These are phyloP conservation scores for Rafetus swinhoei DNA, from an alignment of 2,113 vertebrate genomes.

Conservation along the genomic window DNA sequence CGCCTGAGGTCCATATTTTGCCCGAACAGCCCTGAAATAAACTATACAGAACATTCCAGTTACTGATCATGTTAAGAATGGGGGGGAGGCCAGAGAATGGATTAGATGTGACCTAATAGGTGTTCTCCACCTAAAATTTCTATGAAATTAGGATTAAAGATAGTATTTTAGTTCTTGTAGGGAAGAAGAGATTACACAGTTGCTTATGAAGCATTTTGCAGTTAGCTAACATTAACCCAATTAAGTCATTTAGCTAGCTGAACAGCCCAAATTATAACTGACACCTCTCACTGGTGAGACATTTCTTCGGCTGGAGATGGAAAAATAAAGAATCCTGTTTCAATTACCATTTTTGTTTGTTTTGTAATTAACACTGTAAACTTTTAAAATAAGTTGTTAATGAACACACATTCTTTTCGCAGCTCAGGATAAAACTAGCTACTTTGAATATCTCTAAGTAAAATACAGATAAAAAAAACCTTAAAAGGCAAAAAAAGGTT, in stretches of 20 bases:
- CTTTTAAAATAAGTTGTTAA: background rate
- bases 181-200: background rate
- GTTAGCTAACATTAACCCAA: slow-evolving; percentile 9
- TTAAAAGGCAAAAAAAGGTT: background rate
- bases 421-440: slow-evolving; percentile 2
- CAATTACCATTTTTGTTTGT: slow-evolving; percentile 28
- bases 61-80: background rate
- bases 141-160: slow-evolving; percentile 12
- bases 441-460: background rate
- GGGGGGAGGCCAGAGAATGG: background rate
- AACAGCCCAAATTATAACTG: slow-evolving; percentile 27
- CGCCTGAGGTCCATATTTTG: too few species aligned
- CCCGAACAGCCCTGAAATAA: background rate
- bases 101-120: background rate
- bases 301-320: background rate
- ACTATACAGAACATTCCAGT: background rate
- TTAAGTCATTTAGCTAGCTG: background rate
- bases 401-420: slow-evolving; percentile 29
- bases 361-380: background rate
- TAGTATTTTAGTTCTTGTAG: background rate
- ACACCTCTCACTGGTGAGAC: background rate
- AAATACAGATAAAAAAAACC: background rate
- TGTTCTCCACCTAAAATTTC: background rate
- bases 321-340: slow-evolving; percentile 28
- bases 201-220: slow-evolving; percentile 10